Evolutionary conservation across 2,113 vertebrate genomes (phyloP), one percentile per base, ranked within the genome.

Genomic region (Eublepharis macularius): DNA sequence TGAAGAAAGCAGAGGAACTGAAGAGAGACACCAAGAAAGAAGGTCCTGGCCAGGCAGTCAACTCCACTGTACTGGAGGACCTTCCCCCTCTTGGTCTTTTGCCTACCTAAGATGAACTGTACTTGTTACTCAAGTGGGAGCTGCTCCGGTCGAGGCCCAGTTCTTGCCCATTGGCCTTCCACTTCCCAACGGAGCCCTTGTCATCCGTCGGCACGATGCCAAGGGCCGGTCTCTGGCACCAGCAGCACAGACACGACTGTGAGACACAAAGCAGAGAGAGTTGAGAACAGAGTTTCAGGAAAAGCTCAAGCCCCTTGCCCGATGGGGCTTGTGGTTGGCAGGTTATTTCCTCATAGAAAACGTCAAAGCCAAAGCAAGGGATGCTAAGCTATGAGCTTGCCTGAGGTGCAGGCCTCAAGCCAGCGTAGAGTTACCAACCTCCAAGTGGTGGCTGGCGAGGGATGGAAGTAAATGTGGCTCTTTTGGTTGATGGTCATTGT

Each of bases 161-260:
- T 77, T 96, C 97, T 47, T 97, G 97, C 82, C 96, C 96, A 0
- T 97, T 97, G 88, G 96, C 96, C 93, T 98, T 98, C 98, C 98
- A 98, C 92, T 95, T 97, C 2, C 94, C 93, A 0, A 95, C 95
- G 0, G 97, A 97, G 10, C 96, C 96, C 80, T 95, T 97, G 45
- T 98, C 97, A 0, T 98, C 97, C 1, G 92, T 96, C 0, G 96
- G 96, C 12, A 95, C 95, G 70, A 95, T 93, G 84, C 93, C 95
- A 80, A 96, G 91, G 1, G 89, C 89, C 0, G 95, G 95, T 45
- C 97, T 94, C 90, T 98, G 97, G 95, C 98, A 98, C 97, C 98
- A 98, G 94, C 98, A 98, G 94, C 98, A 98, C 90, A 98, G 96
- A 87, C 98, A 98, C 1, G 98, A 98, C 98, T 98, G 66, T 0